These are phyloP conservation scores for Columba livia DNA, from an alignment of 2,113 vertebrate genomes.

Conservation along the genomic window DNA sequence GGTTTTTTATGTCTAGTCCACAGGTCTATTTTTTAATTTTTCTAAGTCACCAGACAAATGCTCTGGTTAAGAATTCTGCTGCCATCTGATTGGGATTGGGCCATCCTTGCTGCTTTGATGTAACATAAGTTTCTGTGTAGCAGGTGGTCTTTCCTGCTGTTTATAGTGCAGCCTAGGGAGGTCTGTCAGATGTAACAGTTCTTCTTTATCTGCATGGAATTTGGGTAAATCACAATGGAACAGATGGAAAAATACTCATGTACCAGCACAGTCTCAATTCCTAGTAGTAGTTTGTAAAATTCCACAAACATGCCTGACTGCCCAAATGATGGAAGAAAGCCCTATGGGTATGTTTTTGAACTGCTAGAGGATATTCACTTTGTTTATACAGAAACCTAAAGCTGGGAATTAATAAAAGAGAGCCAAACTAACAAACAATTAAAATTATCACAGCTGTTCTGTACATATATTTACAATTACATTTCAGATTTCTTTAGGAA, in stretches of 20 bases:
- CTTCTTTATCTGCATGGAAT: slow-evolving; percentile 76
- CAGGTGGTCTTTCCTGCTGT: slow-evolving; percentile 78
- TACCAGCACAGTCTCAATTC: slow-evolving; percentile 18
- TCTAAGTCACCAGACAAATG: not conserved
- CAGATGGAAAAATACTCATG: slow-evolving; percentile 73
- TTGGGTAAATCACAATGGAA: slow-evolving; percentile 70
- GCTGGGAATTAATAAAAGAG: slow-evolving; percentile 1
- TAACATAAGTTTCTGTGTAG: slow-evolving; percentile 68
- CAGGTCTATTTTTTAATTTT: not conserved
- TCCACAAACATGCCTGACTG: not conserved
- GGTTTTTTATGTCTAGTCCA: not conserved
- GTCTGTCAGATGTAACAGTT: slow-evolving; percentile 69
- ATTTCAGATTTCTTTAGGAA: not conserved
- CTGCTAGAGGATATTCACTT: not conserved
- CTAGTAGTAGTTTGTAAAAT: slow-evolving; percentile 53
- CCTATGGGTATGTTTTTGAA: not conserved
- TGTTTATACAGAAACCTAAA: slow-evolving; percentile 32
- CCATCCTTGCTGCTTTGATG: slow-evolving; percentile 62
- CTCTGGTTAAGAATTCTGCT: slow-evolving; percentile 18
- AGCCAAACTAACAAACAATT: slow-evolving; percentile 2
- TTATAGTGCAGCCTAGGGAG: slow-evolving; percentile 63
- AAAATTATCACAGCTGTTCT: slow-evolving; percentile 26
- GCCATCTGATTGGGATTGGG: slow-evolving; percentile 45
- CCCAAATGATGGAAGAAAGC: not conserved
- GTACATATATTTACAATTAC: not conserved